Evolutionary conservation across 1,140 invertebrate species (phyloP).

Genomic region (Nephotettix cincticeps): DNA sequence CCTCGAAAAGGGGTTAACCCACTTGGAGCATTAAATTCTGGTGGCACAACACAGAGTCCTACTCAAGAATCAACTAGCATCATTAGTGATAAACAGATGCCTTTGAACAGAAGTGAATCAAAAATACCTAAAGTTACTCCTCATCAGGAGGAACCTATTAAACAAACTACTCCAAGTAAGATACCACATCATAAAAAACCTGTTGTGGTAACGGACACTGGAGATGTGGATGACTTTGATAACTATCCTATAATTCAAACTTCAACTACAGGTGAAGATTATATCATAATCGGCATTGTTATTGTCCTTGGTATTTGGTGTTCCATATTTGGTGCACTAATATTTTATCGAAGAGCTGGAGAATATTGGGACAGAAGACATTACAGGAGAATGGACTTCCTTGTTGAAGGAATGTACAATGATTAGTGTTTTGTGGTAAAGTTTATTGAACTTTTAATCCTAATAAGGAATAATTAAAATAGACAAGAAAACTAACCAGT

Average conservation of each 20-base stretch:
- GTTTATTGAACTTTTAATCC: too few relatives aligned
- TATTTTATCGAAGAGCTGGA: constrained; percentile 61
- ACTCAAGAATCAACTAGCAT: too few relatives aligned
- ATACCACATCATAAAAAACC: neutral
- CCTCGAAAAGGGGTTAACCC: neutral
- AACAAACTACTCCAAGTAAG: neutral
- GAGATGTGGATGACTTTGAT: neutral
- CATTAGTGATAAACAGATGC: too few relatives aligned
- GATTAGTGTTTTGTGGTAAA: constrained; percentile 56
- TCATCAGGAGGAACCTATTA: too few relatives aligned
- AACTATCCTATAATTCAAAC: constrained; percentile 33
- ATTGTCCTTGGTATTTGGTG: constrained; percentile 63
- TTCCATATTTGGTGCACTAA: constrained; percentile 57
- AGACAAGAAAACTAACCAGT: too few relatives aligned
- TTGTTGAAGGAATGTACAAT: constrained; percentile 80
- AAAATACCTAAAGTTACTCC: too few relatives aligned
- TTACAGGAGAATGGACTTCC: constrained; percentile 75
- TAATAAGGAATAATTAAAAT: too few relatives aligned
- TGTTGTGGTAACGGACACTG: neutral
- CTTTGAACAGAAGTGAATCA: too few relatives aligned
- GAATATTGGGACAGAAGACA: constrained; percentile 76
- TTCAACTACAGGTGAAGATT: constrained; percentile 34
- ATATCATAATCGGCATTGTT: constrained; percentile 62
- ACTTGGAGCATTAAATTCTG: neutral
- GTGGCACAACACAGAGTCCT: neutral